Evolutionary conservation across 2,888 invertebrate genomes (phyloP).

Genomic region (Lasioglossum lativentre): DNA sequence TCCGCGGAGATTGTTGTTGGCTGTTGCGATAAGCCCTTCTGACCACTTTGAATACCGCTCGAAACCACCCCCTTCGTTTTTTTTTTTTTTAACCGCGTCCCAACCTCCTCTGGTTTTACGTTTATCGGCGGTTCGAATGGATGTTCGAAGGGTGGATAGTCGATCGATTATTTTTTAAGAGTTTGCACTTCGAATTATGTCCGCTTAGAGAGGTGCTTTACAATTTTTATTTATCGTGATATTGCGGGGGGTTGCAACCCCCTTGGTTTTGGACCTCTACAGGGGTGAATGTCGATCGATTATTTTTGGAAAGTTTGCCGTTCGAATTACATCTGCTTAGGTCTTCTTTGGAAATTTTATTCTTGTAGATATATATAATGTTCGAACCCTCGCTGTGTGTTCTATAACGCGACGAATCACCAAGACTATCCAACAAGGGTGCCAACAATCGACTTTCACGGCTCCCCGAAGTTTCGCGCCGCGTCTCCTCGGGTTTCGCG

Average conservation of each 20-base stretch:
- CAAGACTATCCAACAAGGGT: background rate
- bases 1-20: background rate
- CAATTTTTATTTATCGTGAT: background rate
- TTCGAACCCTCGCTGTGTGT: background rate
- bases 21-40: conserved; percentile 25
- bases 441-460: background rate
- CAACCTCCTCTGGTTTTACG: background rate
- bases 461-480: background rate
- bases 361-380: background rate
- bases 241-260: background rate
- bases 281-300: background rate
- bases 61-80: background rate
- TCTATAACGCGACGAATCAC: background rate
- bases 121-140: background rate
- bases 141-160: background rate
- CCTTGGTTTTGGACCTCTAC: background rate
- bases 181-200: background rate
- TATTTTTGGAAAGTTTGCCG: background rate
- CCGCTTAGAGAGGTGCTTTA: background rate
- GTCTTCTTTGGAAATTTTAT: background rate
- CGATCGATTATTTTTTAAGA: background rate
- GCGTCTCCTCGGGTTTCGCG: background rate
- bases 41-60: background rate
- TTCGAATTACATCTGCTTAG: background rate
- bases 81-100: background rate